Conservation (phyloP, 2,797 vertebrate genomes). For the Gymnoscopelus microlampas region DNA sequence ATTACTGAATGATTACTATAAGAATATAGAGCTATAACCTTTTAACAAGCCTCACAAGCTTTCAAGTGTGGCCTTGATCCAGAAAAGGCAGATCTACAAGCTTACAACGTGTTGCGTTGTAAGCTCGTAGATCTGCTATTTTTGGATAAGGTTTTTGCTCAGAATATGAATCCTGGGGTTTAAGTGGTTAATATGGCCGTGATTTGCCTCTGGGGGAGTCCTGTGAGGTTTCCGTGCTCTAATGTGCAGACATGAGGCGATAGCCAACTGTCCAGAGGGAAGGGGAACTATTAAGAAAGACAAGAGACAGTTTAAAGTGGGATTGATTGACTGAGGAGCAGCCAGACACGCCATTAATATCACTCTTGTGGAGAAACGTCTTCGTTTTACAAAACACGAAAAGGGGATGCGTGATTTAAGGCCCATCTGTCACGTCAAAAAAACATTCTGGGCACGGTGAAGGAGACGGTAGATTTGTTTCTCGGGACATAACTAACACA, state of each 20-base stretch:
- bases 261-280: constrained; percentile 21
- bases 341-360: constrained; percentile 37
- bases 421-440: constrained; percentile 21
- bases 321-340: constrained; percentile 29
- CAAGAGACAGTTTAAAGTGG: constrained; percentile 24
- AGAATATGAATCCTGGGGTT: neutral
- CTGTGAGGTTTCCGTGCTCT: constrained; percentile 12
- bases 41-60: no score
- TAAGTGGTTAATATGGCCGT: neutral
- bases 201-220: constrained; percentile 10
- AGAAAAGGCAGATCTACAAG: no score
- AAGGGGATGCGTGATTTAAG: constrained; percentile 33
- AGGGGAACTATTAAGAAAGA: constrained; percentile 28
- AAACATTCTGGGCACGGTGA: constrained; percentile 31
- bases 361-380: constrained; percentile 36
- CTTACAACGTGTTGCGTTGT: no score
- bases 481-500: neutral
- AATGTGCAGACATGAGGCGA: constrained; percentile 37
- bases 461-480: constrained; percentile 2
- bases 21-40: no score
- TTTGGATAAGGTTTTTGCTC: neutral
- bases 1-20: no score
- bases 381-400: constrained; percentile 31
- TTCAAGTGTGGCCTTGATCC: no score
- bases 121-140: no score